A percentile compares a stretch with the other conserved stretches of the same genome.
These are phyloP conservation scores for Limnephilus rhombicus DNA, from an alignment of 2,888 invertebrate species.

Conservation along the genomic window DNA sequence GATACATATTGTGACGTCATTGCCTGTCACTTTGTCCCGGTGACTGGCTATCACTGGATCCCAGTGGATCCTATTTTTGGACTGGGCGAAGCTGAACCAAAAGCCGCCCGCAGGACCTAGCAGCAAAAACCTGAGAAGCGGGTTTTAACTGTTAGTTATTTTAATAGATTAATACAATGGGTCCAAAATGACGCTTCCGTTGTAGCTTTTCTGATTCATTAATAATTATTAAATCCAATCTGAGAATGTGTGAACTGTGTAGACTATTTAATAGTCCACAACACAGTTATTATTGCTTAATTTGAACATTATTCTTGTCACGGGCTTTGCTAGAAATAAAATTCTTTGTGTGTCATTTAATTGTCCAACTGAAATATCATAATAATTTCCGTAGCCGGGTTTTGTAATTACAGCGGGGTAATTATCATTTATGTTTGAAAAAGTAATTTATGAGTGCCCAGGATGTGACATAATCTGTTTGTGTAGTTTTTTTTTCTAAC, in stretches of 20 bases:
- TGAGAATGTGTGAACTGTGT: neutral
- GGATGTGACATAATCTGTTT: conserved; percentile 58
- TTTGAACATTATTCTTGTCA: conserved; percentile 24
- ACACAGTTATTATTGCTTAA: neutral
- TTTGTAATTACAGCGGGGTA: conserved; percentile 54
- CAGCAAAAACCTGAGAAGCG: too few relatives aligned
- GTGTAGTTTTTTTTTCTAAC: conserved; percentile 16
- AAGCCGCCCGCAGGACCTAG: too few relatives aligned
- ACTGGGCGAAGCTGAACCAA: too few relatives aligned
- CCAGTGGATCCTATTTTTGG: too few relatives aligned
- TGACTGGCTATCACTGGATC: too few relatives aligned
- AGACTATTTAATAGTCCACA: neutral
- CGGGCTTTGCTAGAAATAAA: neutral
- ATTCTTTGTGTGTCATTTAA: conserved; percentile 31
- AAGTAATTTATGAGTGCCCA: conserved; percentile 52
- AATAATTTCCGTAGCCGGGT: conserved; percentile 51
- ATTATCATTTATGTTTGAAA: conserved; percentile 58
- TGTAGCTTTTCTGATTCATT: neutral
- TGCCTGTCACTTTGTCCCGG: too few relatives aligned
- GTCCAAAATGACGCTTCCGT: neutral
- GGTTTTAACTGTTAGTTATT: too few relatives aligned
- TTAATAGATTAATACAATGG: too few relatives aligned
- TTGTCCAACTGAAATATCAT: conserved; percentile 48
- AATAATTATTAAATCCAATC: neutral
- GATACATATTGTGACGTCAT: too few relatives aligned